phyloP scores from a whole-genome alignment of 2,888 invertebrate genomes.

The Eilema sororculum region DNA sequence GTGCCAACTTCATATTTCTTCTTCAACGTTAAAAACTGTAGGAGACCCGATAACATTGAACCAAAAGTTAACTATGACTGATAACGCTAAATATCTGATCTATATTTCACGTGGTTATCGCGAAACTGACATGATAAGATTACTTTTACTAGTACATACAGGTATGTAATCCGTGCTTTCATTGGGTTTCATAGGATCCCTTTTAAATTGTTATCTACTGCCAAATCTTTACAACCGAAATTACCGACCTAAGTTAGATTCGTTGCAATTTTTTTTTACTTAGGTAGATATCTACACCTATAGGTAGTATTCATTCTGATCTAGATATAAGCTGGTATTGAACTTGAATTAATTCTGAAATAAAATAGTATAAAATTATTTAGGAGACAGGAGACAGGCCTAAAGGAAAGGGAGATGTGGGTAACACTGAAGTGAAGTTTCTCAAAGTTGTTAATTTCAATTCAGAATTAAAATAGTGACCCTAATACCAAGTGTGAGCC shows the following conservation, averaged over 20 bases:
- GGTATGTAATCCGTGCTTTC: background rate
- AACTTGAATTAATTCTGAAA: background rate
- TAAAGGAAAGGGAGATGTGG: background rate
- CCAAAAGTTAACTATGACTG: constrained; percentile 3
- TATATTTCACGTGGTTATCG: constrained; percentile 12
- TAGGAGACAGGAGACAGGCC: background rate
- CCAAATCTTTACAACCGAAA: too few species aligned
- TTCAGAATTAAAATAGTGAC: too few species aligned
- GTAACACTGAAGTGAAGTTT: background rate
- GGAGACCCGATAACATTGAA: background rate
- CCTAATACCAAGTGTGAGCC: too few species aligned
- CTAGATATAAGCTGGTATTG: background rate
- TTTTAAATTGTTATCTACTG: too few species aligned
- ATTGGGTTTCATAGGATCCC: background rate
- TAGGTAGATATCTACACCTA: too few species aligned
- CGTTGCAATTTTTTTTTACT: too few species aligned
- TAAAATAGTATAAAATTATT: background rate
- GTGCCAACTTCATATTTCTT: constrained; percentile 24
- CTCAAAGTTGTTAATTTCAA: too few species aligned
- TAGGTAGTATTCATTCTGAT: too few species aligned
- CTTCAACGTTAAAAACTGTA: background rate
- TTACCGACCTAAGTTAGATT: too few species aligned
- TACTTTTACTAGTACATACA: constrained; percentile 12
- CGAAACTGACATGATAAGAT: constrained; percentile 38
- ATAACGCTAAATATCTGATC: constrained; percentile 20